Percentiles rank a stretch among this genome's conserved stretches.
These are phyloP conservation scores for Leptatherina wallacei DNA, from an alignment of 2,797 vertebrate genomes.

Conservation along the genomic window DNA sequence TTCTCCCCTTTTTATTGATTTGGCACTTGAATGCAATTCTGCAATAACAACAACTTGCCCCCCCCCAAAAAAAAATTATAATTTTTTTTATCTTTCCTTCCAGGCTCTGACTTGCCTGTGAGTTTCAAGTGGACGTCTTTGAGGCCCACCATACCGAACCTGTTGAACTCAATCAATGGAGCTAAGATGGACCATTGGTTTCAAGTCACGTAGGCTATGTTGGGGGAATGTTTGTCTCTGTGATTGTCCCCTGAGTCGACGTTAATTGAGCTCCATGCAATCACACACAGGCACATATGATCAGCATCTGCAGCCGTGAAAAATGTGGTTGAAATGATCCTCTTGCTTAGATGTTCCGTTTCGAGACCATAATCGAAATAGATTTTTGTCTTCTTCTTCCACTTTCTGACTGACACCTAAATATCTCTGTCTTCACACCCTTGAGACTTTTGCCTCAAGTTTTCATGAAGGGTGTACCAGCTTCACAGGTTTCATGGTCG, in stretches of 20 bases:
- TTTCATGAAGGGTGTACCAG: background rate
- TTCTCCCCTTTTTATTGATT: constrained; percentile 8
- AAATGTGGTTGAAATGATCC: constrained; percentile 58
- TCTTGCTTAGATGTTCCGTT: constrained; percentile 54
- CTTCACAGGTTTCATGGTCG: background rate
- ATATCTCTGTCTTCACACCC: constrained; percentile 11
- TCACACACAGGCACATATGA: constrained; percentile 64
- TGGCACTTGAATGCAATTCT: constrained; percentile 19
- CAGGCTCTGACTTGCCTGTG: constrained; percentile 18
- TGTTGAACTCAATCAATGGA: constrained; percentile 71
- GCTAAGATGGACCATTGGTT: constrained; percentile 68
- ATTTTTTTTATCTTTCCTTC: background rate
- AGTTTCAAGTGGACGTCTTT: constrained; percentile 41
- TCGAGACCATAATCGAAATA: constrained; percentile 66
- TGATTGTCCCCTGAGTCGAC: constrained; percentile 66
- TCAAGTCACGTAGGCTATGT: constrained; percentile 76
- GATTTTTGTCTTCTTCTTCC: constrained; percentile 63
- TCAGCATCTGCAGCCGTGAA: constrained; percentile 48
- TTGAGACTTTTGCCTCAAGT: constrained; percentile 16
- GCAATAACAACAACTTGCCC: constrained; percentile 3
- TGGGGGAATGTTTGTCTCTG: constrained; percentile 72
- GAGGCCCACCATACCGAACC: constrained; percentile 48
- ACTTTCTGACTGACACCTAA: constrained; percentile 43
- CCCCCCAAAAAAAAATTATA: too few species aligned
- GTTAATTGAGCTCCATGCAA: constrained; percentile 75